Evolutionary conservation across 1,140 invertebrate species (phyloP).

Genomic region (Eulimnadia texana): DNA sequence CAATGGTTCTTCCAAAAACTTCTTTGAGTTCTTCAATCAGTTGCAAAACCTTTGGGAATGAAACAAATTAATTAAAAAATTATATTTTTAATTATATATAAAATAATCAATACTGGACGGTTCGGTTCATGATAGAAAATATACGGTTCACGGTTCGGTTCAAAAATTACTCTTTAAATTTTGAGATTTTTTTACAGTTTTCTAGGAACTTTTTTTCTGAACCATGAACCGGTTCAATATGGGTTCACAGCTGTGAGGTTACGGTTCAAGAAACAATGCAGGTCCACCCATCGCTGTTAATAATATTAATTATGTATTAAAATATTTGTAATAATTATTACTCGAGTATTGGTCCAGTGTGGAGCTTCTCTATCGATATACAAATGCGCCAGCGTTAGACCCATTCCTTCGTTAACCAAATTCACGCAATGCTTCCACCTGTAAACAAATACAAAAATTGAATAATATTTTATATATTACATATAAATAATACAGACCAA

Average conservation of each 20-base stretch:
- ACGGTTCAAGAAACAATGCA: too few species aligned
- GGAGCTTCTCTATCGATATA: constrained; percentile 37
- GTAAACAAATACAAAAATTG: too few species aligned
- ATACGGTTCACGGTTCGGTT: neutral
- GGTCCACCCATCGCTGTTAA: too few species aligned
- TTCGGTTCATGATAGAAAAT: too few species aligned
- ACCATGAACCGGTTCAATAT: too few species aligned
- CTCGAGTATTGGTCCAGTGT: constrained; percentile 31
- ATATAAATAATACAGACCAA: neutral
- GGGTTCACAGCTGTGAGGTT: too few species aligned
- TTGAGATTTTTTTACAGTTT: too few species aligned
- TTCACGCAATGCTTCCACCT: constrained; percentile 41
- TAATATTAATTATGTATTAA: too few species aligned
- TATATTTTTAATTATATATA: neutral
- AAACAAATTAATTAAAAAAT: constrained; percentile 13
- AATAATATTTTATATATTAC: too few species aligned
- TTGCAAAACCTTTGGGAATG: constrained; percentile 29
- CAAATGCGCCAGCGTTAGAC: constrained; percentile 36
- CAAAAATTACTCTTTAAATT: too few species aligned
- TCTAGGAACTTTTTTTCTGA: too few species aligned
- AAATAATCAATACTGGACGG: too few species aligned
- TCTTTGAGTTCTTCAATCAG: constrained; percentile 39
- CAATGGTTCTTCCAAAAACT: constrained; percentile 36
- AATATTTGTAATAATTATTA: constrained; percentile 25
- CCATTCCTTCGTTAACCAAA: constrained; percentile 39